Conservation (phyloP, 2,797 vertebrate genomes). For the Momotus momota region DNA sequence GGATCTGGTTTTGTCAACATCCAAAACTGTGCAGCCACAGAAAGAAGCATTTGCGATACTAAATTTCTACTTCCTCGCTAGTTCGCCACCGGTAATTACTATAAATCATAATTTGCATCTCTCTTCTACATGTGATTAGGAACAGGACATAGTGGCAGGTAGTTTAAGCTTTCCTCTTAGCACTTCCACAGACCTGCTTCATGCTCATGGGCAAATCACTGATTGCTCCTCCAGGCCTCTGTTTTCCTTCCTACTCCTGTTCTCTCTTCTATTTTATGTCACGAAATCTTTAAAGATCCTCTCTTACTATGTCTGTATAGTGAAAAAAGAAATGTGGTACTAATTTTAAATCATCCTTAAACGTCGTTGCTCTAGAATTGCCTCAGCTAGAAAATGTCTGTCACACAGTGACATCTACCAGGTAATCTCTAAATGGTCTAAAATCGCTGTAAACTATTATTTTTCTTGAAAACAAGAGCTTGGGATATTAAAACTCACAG, state of each 20-base stretch:
- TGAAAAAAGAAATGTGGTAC: not conserved
- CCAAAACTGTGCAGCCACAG: not conserved
- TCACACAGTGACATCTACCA: not conserved
- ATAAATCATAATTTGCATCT: not conserved
- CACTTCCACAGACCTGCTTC: not conserved
- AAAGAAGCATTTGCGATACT: not conserved
- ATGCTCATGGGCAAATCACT: not conserved
- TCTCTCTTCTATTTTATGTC: not conserved
- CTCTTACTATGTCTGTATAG: not conserved
- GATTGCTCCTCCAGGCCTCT: not conserved
- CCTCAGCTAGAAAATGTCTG: not conserved
- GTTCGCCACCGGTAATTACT: not conserved
- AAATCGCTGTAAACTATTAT: not conserved
- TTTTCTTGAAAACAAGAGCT: slow-evolving; percentile 9
- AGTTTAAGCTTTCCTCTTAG: not conserved
- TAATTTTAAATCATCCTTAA: not conserved
- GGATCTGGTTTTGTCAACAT: not conserved
- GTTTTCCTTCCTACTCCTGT: not conserved
- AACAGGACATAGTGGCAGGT: not conserved
- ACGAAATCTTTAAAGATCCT: not conserved
- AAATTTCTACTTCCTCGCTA: not conserved
- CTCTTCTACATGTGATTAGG: not conserved
- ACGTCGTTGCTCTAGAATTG: not conserved
- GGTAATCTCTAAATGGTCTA: not conserved
- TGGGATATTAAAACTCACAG: not conserved